Base-by-base conservation (phyloP, 1,140 invertebrate species). In the Goniozus legneri region DNA sequence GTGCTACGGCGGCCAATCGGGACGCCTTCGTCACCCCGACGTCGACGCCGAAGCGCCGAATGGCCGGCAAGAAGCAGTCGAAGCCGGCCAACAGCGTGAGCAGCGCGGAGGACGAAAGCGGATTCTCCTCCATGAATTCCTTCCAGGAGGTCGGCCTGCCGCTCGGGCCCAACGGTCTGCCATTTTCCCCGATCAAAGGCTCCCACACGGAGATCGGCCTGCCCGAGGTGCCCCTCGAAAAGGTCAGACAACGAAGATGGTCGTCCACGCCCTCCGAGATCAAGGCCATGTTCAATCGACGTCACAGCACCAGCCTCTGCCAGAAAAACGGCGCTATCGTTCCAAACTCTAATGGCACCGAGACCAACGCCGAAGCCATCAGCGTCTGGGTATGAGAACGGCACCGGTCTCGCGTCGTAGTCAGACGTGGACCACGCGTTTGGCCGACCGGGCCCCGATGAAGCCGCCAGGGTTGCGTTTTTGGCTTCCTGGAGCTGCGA, bases 111-210 rank as follows among this genome's bases (percentile, higher is more conserved):
- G 86, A 88, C 52, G 87, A 90, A 60, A 89, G 87, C 59, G 88
- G 88, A 10, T 90, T 90, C 65, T 89, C 86, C 10, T 89, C 86
- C 2, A 85, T 89, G 75, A 88, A 82, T 64, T 89, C 86, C 2
- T 89, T 89, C 57, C 87, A 89, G 65, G 86, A 88, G 56, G 80
- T 87, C 15, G 85, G 86, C 2, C 68, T 87, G 47, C 85, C 85
- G 0, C 63, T 78, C 6, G n/a, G n/a, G n/a, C 47, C 68, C 3
- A 65, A 27, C 24, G 32, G 32, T 8, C 24, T 39, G 8, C 14
- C 52, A 8, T 69, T 58, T 3, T 55, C 52, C 0, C 56, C 62
- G 0, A 44, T 66, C 8, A 71, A 65, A 42, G 73, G 75, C 8
- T 73, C 62, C 32, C 74, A 74, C 40, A 65, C 67, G 2, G 74